Percentiles rank a stretch among this genome's conserved stretches.
Evolutionary conservation across 2,888 invertebrate genomes (phyloP).

Genomic region (Agonopterix alstromeriana): DNA sequence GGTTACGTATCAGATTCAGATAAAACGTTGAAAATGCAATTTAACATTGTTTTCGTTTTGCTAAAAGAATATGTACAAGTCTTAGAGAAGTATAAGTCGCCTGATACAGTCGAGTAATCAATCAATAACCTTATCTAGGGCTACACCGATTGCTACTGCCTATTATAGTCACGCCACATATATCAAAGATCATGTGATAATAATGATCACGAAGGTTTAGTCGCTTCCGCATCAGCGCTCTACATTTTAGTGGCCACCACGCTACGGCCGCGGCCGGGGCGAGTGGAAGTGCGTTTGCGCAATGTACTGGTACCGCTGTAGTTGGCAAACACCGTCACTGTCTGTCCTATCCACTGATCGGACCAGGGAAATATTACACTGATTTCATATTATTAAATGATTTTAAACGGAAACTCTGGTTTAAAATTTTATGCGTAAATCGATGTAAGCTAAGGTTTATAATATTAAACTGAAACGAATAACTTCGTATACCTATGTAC

Average conservation of each 20-base stretch:
- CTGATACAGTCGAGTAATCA: too few species aligned
- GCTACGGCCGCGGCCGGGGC: conserved; percentile 11
- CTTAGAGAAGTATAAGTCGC: too few species aligned
- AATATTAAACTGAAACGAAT: too few species aligned
- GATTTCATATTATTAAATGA: conserved; percentile 6
- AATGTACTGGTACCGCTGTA: conserved; percentile 15
- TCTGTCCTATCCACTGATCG: conserved; percentile 15
- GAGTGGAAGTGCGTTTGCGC: conserved; percentile 25
- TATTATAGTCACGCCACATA: too few species aligned
- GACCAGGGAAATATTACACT: conserved; percentile 10
- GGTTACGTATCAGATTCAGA: too few species aligned
- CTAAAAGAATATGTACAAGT: too few species aligned
- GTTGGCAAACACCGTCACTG: conserved; percentile 17
- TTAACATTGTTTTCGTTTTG: too few species aligned
- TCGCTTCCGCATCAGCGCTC: conserved; percentile 29
- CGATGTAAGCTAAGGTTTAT: not conserved
- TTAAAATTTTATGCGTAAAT: not conserved
- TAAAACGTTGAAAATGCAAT: too few species aligned
- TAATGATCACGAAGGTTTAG: not conserved
- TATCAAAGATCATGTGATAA: not conserved
- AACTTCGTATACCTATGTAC: too few species aligned
- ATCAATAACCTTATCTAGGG: too few species aligned
- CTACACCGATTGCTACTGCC: too few species aligned
- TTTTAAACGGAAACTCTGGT: not conserved
- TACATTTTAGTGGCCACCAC: conserved; percentile 31